These are phyloP conservation scores for Melinaea menophilus DNA, from an alignment of 2,888 invertebrate species.

Conservation along the genomic window DNA sequence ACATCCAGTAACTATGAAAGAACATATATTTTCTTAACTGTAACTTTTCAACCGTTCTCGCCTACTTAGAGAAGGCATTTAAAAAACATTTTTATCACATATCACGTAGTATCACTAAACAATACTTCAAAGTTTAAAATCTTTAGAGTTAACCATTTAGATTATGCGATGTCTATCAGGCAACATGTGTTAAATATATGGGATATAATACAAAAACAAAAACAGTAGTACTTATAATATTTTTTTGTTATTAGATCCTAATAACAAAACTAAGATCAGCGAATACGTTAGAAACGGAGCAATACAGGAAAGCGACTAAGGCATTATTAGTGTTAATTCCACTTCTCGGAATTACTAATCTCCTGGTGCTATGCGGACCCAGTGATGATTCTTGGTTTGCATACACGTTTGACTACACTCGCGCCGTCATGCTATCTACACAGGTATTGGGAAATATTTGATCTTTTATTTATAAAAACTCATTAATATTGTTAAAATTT, in stretches of 20 bases:
- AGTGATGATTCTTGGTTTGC: constrained; percentile 85
- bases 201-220: too few species aligned
- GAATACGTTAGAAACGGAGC: constrained; percentile 92
- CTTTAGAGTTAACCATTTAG: too few species aligned
- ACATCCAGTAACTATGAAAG: too few species aligned
- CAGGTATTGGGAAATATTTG: constrained; percentile 80
- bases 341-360: constrained; percentile 94
- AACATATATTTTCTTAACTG: too few species aligned
- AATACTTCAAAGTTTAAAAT: too few species aligned
- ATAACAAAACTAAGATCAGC: constrained; percentile 95
- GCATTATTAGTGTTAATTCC: constrained; percentile 95
- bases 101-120: too few species aligned
- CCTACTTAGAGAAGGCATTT: too few species aligned
- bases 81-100: too few species aligned
- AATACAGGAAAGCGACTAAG: constrained; percentile 93
- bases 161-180: too few species aligned
- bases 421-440: constrained; percentile 91
- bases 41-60: too few species aligned
- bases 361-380: constrained; percentile 90
- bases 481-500: background rate
- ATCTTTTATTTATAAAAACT: too few species aligned
- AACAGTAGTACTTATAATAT: background rate
- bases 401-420: constrained; percentile 85
- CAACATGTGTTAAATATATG: too few species aligned
- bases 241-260: constrained; percentile 83